A percentile compares a stretch with the other conserved stretches of the same genome.
Evolutionary conservation across 2,888 invertebrate species (phyloP).

Genomic region (Cosmia trapezina): DNA sequence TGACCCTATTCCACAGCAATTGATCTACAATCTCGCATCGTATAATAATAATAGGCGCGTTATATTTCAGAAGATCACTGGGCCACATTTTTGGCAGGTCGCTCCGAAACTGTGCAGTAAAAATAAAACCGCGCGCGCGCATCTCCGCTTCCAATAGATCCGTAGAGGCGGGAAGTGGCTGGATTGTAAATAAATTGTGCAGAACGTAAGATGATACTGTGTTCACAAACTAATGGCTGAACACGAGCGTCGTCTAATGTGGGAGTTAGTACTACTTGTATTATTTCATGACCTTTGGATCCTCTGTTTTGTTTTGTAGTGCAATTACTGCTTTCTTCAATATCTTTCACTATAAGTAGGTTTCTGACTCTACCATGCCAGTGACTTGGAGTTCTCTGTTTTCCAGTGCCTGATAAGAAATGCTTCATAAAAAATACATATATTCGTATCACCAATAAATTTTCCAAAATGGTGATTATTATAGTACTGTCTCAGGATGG

Average conservation of each 20-base stretch:
- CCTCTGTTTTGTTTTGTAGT: background rate
- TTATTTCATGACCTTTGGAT: slow-evolving; percentile 17
- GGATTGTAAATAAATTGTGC: slow-evolving; percentile 45
- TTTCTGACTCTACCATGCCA: background rate
- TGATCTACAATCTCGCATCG: slow-evolving; percentile 45
- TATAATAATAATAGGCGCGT: slow-evolving; percentile 64
- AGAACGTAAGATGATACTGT: slow-evolving; percentile 33
- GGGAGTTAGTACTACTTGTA: background rate
- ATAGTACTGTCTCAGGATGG: background rate
- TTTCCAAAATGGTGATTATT: background rate
- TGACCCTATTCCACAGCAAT: slow-evolving; percentile 42
- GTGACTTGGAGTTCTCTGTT: background rate
- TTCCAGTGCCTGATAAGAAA: background rate
- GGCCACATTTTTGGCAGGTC: slow-evolving; percentile 88
- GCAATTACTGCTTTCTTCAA: background rate
- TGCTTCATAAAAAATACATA: background rate
- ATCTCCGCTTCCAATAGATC: slow-evolving; percentile 60
- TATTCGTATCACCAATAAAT: background rate
- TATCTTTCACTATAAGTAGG: background rate
- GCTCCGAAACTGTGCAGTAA: slow-evolving; percentile 68
- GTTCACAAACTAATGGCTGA: background rate
- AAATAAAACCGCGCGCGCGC: slow-evolving; percentile 67
- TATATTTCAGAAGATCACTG: slow-evolving; percentile 82
- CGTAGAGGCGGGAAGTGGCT: slow-evolving; percentile 56
- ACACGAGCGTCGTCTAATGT: background rate